Evolutionary conservation across 2,797 vertebrate genomes (phyloP).

Genomic region (Sebastes taczanowskii): DNA sequence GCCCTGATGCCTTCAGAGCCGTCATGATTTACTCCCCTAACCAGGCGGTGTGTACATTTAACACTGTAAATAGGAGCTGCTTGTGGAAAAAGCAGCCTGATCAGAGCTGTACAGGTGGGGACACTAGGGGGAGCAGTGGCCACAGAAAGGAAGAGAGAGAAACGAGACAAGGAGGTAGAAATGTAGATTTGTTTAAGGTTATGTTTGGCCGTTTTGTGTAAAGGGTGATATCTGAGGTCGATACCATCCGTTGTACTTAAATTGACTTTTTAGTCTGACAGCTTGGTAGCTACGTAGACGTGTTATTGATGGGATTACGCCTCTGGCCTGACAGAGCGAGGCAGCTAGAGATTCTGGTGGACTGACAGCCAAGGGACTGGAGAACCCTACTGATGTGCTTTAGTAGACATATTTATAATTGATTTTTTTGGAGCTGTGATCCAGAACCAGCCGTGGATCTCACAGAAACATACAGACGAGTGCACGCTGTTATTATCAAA

Average conservation of each 20-base stretch:
- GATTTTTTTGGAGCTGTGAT: conserved; percentile 41
- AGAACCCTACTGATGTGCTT: conserved; percentile 76
- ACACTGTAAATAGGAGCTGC: conserved; percentile 76
- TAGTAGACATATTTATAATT: conserved; percentile 67
- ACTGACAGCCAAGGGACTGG: conserved; percentile 81
- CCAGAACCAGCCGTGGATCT: conserved; percentile 37
- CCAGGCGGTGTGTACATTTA: conserved; percentile 47
- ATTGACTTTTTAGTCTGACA: conserved; percentile 55
- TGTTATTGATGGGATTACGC: conserved; percentile 60
- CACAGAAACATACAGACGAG: conserved; percentile 21
- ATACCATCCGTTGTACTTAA: conserved; percentile 50
- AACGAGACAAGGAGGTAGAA: conserved; percentile 20
- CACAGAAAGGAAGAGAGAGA: conserved; percentile 38
- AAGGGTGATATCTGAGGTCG: conserved; percentile 45
- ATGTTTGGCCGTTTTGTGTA: conserved; percentile 49
- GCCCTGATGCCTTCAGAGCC: conserved; percentile 79
- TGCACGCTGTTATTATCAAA: conserved; percentile 56
- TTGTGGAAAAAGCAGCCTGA: conserved; percentile 36
- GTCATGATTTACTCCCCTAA: conserved; percentile 46
- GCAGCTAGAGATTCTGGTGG: conserved; percentile 87
- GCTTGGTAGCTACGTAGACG: conserved; percentile 54
- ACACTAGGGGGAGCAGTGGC: conserved; percentile 77
- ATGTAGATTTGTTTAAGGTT: conserved; percentile 47
- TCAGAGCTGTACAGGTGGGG: conserved; percentile 53
- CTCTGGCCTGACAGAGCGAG: conserved; percentile 73